These are phyloP conservation scores for Okapia johnstoni DNA, from an alignment of 2,113 vertebrate species.

Conservation along the genomic window DNA sequence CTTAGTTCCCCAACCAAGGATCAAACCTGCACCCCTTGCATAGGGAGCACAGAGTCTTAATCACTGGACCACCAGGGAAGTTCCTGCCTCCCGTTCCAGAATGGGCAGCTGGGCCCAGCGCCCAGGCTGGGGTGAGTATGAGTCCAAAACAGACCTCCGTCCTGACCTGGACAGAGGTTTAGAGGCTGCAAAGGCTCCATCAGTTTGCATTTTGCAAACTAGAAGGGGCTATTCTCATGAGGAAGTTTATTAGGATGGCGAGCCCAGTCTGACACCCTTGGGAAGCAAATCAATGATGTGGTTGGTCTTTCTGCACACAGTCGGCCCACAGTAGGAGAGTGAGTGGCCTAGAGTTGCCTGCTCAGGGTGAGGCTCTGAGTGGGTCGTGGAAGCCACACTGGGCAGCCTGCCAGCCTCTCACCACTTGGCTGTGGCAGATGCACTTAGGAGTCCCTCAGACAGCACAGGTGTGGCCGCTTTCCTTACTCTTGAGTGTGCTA, in stretches of 20 bases:
- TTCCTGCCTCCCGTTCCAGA: not conserved
- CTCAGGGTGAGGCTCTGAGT: not conserved
- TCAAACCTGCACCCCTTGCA: not conserved
- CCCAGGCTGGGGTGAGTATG: not conserved
- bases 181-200: not conserved
- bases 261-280: not conserved
- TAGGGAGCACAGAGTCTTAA: not conserved
- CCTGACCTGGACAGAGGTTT: not conserved
- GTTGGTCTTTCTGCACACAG: not conserved
- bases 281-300: not conserved
- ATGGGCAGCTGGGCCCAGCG: not conserved
- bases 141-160: not conserved
- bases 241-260: not conserved
- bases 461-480: not conserved
- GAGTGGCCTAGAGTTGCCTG: fast-evolving
- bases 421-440: not conserved
- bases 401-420: not conserved
- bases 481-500: not conserved
- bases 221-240: not conserved
- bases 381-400: too few species aligned
- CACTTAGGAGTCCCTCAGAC: not conserved
- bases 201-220: not conserved
- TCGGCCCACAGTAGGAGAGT: not conserved
- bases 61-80: not conserved
- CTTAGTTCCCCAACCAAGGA: not conserved